A percentile compares a stretch with the other conserved stretches of the same genome.
phyloP scores from a whole-genome alignment of 2,888 invertebrate genomes.

The Oxyteleia sp. region DNA sequence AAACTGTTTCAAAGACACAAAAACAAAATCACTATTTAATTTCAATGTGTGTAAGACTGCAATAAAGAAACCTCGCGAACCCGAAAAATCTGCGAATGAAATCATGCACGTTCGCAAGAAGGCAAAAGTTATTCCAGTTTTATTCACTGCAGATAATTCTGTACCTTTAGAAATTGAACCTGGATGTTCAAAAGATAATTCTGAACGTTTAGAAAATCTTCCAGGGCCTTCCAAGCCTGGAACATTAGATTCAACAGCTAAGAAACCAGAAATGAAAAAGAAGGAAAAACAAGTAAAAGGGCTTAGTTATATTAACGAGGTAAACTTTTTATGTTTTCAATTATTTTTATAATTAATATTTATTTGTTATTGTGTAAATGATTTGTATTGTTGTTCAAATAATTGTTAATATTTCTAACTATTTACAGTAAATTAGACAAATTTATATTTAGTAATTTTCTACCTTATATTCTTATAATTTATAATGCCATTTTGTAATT shows the following conservation, averaged over 20 bases:
- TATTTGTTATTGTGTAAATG: too few species aligned
- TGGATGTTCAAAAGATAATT: too few species aligned
- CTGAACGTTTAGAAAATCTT: too few species aligned
- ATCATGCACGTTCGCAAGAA: slow-evolving; percentile 88
- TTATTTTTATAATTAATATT: too few species aligned
- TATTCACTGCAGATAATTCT: slow-evolving; percentile 86
- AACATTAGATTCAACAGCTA: slow-evolving; percentile 76
- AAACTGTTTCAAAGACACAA: slow-evolving; percentile 65
- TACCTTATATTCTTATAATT: too few species aligned
- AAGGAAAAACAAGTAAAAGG: neutral
- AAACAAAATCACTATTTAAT: slow-evolving; percentile 80
- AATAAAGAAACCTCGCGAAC: slow-evolving; percentile 73
- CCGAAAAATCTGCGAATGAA: slow-evolving; percentile 73
- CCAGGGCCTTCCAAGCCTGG: too few species aligned
- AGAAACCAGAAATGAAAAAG: slow-evolving; percentile 44
- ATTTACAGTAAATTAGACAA: too few species aligned
- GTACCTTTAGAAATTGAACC: too few species aligned
- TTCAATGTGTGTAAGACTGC: slow-evolving; percentile 79
- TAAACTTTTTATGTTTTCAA: slow-evolving; percentile 8
- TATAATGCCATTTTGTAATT: too few species aligned
- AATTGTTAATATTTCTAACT: too few species aligned
- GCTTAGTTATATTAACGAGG: slow-evolving; percentile 14
- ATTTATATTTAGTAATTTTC: too few species aligned
- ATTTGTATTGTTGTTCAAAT: too few species aligned
- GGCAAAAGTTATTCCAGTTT: slow-evolving; percentile 89